A percentile compares a stretch with the other conserved stretches of the same genome.
Evolutionary conservation across 2,888 invertebrate genomes (phyloP).

Genomic region (Caradrina kadenii): DNA sequence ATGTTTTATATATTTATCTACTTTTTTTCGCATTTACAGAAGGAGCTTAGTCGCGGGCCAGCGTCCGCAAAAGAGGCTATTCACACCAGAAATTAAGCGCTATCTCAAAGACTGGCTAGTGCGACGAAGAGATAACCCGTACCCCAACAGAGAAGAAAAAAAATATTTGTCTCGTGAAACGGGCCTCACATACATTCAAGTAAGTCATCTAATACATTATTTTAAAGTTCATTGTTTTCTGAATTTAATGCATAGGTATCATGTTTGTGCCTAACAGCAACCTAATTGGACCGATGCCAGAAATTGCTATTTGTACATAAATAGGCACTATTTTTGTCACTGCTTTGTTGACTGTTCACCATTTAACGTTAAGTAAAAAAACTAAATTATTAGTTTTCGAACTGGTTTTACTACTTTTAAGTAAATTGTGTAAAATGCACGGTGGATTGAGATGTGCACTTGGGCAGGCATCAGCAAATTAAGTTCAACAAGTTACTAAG

Average conservation of each 20-base stretch:
- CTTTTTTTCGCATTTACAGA: slow-evolving; percentile 77
- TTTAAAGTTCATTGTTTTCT: slow-evolving; percentile 57
- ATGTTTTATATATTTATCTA: slow-evolving; percentile 24
- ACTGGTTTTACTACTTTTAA: neutral
- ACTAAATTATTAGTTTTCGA: slow-evolving; percentile 34
- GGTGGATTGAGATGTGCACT: neutral
- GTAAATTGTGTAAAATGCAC: neutral
- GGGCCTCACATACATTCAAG: slow-evolving; percentile 94
- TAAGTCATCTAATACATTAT: slow-evolving; percentile 75
- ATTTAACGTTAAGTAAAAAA: slow-evolving; percentile 63
- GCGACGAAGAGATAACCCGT: slow-evolving; percentile 94
- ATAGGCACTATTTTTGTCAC: slow-evolving; percentile 89
- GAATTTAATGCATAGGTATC: slow-evolving; percentile 72
- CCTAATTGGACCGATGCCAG: slow-evolving; percentile 88
- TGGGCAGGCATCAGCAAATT: neutral
- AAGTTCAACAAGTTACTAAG: neutral
- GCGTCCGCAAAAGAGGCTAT: slow-evolving; percentile 93
- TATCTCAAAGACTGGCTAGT: slow-evolving; percentile 95
- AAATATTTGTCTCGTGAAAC: slow-evolving; percentile 93
- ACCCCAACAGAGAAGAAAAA: slow-evolving; percentile 94
- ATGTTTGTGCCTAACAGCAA: slow-evolving; percentile 84
- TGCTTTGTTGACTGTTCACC: slow-evolving; percentile 80
- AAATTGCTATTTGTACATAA: slow-evolving; percentile 88
- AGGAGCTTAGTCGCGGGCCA: slow-evolving; percentile 91
- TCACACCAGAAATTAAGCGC: slow-evolving; percentile 95